phyloP scores from a whole-genome alignment of 2,888 invertebrate species.

The Nemotelus pantherinus region DNA sequence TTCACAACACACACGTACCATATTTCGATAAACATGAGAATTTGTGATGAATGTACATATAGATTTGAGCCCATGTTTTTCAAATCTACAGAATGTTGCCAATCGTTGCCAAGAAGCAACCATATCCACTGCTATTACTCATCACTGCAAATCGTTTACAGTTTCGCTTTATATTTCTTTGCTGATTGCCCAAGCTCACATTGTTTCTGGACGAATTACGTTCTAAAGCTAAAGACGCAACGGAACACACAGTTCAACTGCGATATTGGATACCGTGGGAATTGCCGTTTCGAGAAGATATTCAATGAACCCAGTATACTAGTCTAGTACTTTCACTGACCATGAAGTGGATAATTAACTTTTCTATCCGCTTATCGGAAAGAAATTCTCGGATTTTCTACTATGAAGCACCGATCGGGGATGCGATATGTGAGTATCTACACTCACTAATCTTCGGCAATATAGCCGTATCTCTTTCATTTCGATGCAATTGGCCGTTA shows the following conservation, averaged over 20 bases:
- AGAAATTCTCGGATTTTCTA: conserved; percentile 10
- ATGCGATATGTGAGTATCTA: too few species aligned
- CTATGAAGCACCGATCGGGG: background rate
- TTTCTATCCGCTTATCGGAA: conserved; percentile 16
- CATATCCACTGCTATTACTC: background rate
- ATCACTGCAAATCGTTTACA: background rate
- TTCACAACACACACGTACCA: too few species aligned
- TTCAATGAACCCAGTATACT: background rate
- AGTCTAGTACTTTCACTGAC: conserved; percentile 2
- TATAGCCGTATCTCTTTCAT: too few species aligned
- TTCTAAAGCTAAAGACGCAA: conserved; percentile 13
- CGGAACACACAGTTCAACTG: background rate
- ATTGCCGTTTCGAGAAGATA: background rate
- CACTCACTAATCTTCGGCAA: too few species aligned
- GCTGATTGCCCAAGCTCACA: background rate
- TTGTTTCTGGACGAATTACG: background rate
- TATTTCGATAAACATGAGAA: too few species aligned
- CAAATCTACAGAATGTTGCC: too few species aligned
- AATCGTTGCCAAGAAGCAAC: too few species aligned
- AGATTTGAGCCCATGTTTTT: too few species aligned
- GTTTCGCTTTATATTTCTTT: conserved; percentile 2
- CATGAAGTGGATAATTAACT: conserved; percentile 7
- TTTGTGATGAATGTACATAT: too few species aligned
- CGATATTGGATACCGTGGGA: conserved; percentile 12
- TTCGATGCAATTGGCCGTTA: too few species aligned